Base-by-base conservation (phyloP, 2,888 invertebrate genomes). In the Endotricha flammealis region DNA sequence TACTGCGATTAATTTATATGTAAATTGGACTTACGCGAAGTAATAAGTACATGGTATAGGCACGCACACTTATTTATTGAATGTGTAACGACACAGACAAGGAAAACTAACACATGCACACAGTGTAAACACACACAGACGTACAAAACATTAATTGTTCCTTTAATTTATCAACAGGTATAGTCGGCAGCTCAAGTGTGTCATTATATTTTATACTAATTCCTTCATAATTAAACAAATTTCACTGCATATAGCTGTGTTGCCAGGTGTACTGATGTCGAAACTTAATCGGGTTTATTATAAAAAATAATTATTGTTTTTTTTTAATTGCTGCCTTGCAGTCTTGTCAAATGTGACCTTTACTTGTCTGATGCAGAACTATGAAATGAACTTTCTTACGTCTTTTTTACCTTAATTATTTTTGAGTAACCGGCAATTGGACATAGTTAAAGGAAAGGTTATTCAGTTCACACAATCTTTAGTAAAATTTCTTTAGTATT, bases 331-430 rank as follows among this genome's bases (percentile, higher is more conserved):
- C 63, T 4, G n/a, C 46, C 59, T 66, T 56, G 66, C 67, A 68
- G 65, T 63, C 57, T 63, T 71, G 71, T 67, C 67, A 64, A 6
- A 2, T 6, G 20, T 7, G 7, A 20, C 20, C 20, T 20, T 20
- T 20, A 20, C 20, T 20, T 65, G n/a, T n/a, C n/a, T n/a, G n/a
- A n/a, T n/a, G n/a, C n/a, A n/a, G n/a, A n/a, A n/a, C n/a, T n/a
- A n/a, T n/a, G n/a, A n/a, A n/a, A n/a, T n/a, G n/a, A n/a, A n/a
- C 54, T 43, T 58, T 45, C 58, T 66, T 56, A 66, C 68, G 69
- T 66, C 62, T 57, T 64, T 71, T 11, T 11, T 10, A 24, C 11
- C 24, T 24, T n/a, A n/a, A 70, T 67, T 66, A 64, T 63, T 64
- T 48, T 36, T 46, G 42, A 9, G 12, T 11, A 11, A 24, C 20